Conservation (phyloP, 2,113 vertebrate species). For the Pteronura brasiliensis region DNA sequence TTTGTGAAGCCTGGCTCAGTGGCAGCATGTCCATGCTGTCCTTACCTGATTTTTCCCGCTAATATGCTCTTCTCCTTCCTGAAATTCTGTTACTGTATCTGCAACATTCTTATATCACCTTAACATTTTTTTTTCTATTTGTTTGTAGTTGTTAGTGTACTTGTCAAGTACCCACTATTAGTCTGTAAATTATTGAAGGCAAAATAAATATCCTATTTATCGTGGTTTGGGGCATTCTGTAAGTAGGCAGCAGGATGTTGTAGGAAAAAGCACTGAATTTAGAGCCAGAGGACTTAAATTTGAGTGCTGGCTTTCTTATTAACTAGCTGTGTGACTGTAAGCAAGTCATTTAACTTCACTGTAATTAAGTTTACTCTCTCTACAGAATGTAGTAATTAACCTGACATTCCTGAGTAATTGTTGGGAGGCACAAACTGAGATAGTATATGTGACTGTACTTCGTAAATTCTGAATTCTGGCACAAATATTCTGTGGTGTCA, state of each 20-base stretch:
- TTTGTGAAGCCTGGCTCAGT: conserved; percentile 21
- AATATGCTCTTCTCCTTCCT: background rate
- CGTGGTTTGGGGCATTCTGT: background rate
- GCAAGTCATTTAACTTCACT: conserved; percentile 29
- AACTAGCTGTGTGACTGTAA: background rate
- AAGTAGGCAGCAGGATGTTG: background rate
- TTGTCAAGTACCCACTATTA: background rate
- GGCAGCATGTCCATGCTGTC: conserved; percentile 21
- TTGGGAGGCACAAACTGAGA: background rate
- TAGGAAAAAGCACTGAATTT: background rate
- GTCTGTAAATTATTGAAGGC: background rate
- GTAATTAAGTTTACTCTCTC: conserved; percentile 25
- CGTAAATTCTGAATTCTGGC: conserved; percentile 39
- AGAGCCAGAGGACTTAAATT: conserved; percentile 1
- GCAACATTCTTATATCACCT: background rate
- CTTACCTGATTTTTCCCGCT: conserved; percentile 11
- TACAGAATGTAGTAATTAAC: background rate
- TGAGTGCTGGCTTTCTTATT: background rate
- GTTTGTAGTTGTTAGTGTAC: background rate
- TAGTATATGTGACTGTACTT: background rate
- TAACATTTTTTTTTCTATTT: background rate
- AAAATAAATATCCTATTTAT: background rate
- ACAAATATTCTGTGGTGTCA: background rate
- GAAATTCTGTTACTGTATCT: background rate
- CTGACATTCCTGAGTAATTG: conserved; percentile 12